phyloP scores from a whole-genome alignment of 2,797 vertebrate genomes.

The Leucoraja ocellata region DNA sequence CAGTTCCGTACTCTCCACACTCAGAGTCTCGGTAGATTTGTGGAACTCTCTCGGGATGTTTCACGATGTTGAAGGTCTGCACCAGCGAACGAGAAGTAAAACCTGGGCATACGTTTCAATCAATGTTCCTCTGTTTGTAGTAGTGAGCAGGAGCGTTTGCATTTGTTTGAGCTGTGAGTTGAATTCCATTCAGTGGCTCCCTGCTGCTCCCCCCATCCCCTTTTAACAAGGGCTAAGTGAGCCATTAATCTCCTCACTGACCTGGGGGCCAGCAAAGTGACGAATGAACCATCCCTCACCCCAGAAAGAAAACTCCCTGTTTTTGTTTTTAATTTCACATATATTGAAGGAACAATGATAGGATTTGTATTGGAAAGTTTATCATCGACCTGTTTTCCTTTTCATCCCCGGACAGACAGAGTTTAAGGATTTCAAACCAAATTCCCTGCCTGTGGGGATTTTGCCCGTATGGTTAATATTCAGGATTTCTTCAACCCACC shows the following conservation, averaged over 20 bases:
- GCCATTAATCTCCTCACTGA: neutral
- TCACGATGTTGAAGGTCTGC: neutral
- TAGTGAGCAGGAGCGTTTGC: neutral
- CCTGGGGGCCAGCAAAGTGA: neutral
- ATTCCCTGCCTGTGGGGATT: neutral
- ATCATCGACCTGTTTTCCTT: slow-evolving; percentile 1
- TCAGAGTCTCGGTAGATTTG: neutral
- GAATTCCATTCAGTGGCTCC: neutral
- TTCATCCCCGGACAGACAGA: neutral
- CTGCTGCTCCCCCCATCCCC: neutral
- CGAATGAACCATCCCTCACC: neutral
- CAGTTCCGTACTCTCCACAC: too few species aligned
- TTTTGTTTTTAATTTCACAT: slow-evolving; percentile 14
- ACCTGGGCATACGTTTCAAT: neutral
- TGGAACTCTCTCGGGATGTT: neutral
- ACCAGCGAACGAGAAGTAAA: neutral
- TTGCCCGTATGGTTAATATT: neutral
- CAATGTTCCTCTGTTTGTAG: neutral
- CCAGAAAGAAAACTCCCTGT: neutral
- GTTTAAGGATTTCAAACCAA: slow-evolving; percentile 12
- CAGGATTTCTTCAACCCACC: too few species aligned
- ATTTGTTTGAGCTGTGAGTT: neutral
- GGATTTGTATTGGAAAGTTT: neutral
- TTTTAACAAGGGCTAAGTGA: slow-evolving; percentile 18
- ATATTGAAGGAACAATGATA: neutral